Base-by-base conservation (phyloP, 2,113 vertebrate species). In the Pachycephala philippinensis region DNA sequence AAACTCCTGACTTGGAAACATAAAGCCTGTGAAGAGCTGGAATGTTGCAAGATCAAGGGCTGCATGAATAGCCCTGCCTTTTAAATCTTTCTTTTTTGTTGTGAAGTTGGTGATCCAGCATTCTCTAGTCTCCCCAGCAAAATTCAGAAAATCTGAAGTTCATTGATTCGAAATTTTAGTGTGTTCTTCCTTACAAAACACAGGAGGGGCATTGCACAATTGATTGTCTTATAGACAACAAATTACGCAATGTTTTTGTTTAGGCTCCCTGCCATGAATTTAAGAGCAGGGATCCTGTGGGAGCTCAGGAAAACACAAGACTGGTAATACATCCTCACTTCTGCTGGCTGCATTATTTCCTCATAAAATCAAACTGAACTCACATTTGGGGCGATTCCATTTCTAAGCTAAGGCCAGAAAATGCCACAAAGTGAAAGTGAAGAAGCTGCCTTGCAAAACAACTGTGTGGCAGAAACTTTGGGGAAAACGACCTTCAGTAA, bases 221-320 rank as follows among this genome's bases (percentile, higher is more conserved):
- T 35, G 66, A 18, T 69, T 83, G 53, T 57, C 37, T 75, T 86
- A 57, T 24, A 81, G 72, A 87, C 54, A 84, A 63, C 35, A 64
- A 70, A 74, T 63, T 47, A 89, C 26, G 50, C 39, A 63, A 66
- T 39, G 17, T 2, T 69, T 49, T n/a, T 66, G 33, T 54, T 87
- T 40, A 66, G 76, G 83, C 82, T 63, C 47, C 84, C 35, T 93
- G 75, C 72, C 79, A 78, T 49, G 71, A 84, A 47, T 90, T 66
- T 72, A 63, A 45, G 72, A 88, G 24, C 54, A 68, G 24, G 42
- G 30, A 59, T 83, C 39, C 42, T 66, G 35, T 57, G 79, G 59
- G 79, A 95, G 47, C 71, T 80, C 76, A 66, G 87, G 66, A 70
- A 93, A 91, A 80, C 50, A 65, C 7, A 47, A 53, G 33, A 30